A percentile compares a stretch with the other conserved stretches of the same genome.
These are phyloP conservation scores for Glomeris marginata DNA, from an alignment of 2,888 invertebrate species.

Conservation along the genomic window DNA sequence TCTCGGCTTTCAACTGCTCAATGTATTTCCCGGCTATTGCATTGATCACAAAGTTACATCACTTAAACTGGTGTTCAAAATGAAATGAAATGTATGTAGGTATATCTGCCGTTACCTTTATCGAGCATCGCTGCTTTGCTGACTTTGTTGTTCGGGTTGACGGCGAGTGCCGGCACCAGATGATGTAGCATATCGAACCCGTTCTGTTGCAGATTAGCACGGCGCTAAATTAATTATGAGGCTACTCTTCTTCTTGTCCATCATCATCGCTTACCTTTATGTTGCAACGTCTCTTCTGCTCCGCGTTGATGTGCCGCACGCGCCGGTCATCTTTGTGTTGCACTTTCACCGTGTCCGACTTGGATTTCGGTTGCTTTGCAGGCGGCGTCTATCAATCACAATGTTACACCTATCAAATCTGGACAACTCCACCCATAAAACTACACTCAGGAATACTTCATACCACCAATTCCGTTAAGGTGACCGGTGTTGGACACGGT, in stretches of 20 bases:
- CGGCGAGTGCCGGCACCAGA: conserved; percentile 69
- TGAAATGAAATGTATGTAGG: no score
- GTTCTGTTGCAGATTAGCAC: conserved; percentile 33
- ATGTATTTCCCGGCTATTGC: conserved; percentile 65
- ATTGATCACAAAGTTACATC: no score
- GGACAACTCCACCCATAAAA: no score
- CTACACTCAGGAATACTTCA: no score
- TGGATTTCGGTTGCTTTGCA: conserved; percentile 21
- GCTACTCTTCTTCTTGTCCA: no score
- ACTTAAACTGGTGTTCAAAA: no score
- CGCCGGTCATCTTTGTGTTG: conserved; percentile 48
- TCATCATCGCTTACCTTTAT: conserved; percentile 46
- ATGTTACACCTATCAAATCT: no score
- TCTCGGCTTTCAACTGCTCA: conserved; percentile 67
- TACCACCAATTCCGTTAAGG: no score
- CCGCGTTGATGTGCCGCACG: conserved; percentile 84
- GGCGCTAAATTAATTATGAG: neutral
- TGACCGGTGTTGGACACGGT: no score
- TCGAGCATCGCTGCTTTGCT: conserved; percentile 89
- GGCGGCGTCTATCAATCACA: conserved; percentile 9
- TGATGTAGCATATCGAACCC: conserved; percentile 89
- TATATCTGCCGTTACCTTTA: no score
- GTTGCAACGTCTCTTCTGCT: conserved; percentile 87
- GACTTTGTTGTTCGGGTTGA: conserved; percentile 79
- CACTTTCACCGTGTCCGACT: conserved; percentile 24